Evolutionary conservation across 2,888 invertebrate genomes (phyloP), one percentile per base, ranked within the genome.

Genomic region (Rhingia rostrata): DNA sequence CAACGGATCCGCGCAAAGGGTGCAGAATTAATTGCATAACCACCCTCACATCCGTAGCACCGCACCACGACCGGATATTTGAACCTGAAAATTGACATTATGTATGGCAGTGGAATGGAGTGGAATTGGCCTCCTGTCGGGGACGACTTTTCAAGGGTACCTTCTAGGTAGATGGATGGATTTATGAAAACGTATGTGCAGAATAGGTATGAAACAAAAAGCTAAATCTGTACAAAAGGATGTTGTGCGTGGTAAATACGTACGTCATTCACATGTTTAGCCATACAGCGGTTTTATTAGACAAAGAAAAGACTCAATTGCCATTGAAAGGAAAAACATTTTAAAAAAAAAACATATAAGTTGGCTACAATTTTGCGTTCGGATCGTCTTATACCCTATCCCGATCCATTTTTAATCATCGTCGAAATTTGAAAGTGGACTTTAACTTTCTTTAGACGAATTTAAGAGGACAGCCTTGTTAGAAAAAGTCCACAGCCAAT

Each of bases 11-110:
- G 22, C 60, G 7, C 7, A 5, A 12, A 43, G 22, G 67, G 56
- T 56, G 30, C 47, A 33, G 54, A 70, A 69, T 73, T 84, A 84
- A 80, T 84, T 80, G 54, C 64, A 66, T n/a, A 60, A 53, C 53
- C 69, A 33, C 37, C n/a, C 7, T 22, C 47, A 37, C 6, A 32
- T 33, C 10, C 9, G 30, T 4, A 7, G 39, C 41, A 33, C 7
- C 41, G 14, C 10, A 22, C 22, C 22, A 22, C 32, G 39, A 41
- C 32, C 37, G 56, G 43, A 66, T 70, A 61, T 80, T 75, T 60
- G 49, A 64, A 74, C 47, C 58, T 80, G 60, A 69, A 75, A 84
- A 75, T 74, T 84, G 80, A 75, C 80, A 70, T 74, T 66, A 70
- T 66, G 74, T 66, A 70, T 66, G 74, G 54, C 66, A 74, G 43